These are phyloP conservation scores for Tylochromis polylepis DNA, from an alignment of 2,113 vertebrate species.

Conservation along the genomic window DNA sequence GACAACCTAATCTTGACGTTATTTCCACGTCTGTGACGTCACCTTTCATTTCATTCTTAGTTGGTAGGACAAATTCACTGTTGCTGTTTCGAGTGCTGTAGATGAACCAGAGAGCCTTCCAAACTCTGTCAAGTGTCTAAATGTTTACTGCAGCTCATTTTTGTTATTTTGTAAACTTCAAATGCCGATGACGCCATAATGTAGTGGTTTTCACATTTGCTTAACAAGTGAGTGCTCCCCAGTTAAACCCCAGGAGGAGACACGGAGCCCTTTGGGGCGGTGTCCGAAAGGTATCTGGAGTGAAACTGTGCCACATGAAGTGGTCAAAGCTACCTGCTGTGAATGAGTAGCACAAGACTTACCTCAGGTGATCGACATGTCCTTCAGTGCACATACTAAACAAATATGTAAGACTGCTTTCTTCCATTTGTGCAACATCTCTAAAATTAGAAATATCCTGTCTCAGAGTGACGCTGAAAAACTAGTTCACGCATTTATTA, in stretches of 20 bases:
- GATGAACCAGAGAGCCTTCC: neutral
- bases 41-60: neutral
- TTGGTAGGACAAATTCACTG: neutral
- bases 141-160: neutral
- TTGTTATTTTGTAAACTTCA: neutral
- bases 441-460: too few relatives aligned
- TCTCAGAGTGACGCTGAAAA: too few relatives aligned
- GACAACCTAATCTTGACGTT: neutral
- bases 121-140: neutral
- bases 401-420: too few relatives aligned
- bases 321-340: neutral
- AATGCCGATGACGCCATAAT: too few relatives aligned
- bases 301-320: neutral
- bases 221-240: neutral
- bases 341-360: neutral
- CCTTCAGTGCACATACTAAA: too few relatives aligned
- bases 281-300: neutral
- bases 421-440: too few relatives aligned
- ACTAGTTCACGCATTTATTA: too few relatives aligned
- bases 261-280: neutral
- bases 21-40: neutral
- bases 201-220: neutral
- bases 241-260: neutral
- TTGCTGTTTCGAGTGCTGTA: neutral
- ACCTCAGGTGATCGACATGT: neutral